A percentile compares a stretch with the other conserved stretches of the same genome.
phyloP scores from a whole-genome alignment of 2,888 invertebrate genomes.

The Hydrotaea cyrtoneurina region DNA sequence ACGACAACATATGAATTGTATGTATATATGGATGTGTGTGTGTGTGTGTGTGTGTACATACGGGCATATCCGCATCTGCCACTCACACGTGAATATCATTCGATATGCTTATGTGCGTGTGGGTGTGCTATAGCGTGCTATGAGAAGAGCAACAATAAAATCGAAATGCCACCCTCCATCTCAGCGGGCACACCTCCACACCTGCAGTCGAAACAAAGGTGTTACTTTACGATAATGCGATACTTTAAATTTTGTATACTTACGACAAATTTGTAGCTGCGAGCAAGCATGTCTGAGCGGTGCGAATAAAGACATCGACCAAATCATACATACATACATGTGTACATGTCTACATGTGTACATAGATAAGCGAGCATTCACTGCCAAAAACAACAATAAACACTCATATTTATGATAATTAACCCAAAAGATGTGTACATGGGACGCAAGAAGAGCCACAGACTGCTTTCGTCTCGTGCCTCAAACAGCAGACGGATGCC shows the following conservation, averaged over 20 bases:
- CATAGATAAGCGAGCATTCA: background rate
- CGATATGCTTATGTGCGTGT: background rate
- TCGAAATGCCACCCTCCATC: constrained; percentile 34
- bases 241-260: constrained; percentile 46
- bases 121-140: background rate
- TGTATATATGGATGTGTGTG: background rate
- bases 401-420: constrained; percentile 22
- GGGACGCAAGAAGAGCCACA: background rate
- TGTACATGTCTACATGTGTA: too few species aligned
- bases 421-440: background rate
- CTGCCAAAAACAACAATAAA: constrained; percentile 12
- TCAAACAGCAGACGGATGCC: too few species aligned
- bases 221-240: constrained; percentile 52
- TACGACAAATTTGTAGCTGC: constrained; percentile 39
- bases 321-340: too few species aligned
- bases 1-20: background rate
- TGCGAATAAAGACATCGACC: constrained; percentile 5
- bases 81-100: constrained; percentile 26
- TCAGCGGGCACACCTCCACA: too few species aligned
- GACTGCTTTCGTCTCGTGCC: too few species aligned
- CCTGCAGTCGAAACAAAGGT: constrained; percentile 46
- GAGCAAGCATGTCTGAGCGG: background rate
- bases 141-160: background rate
- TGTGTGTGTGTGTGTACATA: background rate
- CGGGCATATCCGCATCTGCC: too few species aligned